Base-by-base conservation (phyloP, 1,140 invertebrate genomes). In the Zaprionus kolodkinae region DNA sequence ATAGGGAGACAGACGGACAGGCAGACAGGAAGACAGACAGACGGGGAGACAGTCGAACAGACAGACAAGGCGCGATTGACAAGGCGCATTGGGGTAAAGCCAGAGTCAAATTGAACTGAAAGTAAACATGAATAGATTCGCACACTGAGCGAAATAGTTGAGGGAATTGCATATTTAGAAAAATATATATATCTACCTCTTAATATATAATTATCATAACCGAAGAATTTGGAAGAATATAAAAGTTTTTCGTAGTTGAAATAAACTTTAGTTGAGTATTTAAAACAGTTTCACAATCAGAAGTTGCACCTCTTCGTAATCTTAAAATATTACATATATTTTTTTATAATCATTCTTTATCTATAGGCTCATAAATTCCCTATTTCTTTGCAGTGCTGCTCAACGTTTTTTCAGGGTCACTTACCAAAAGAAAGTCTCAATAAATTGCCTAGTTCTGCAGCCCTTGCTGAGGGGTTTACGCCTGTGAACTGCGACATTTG, bases 21-120 rank as follows among this genome's bases (percentile, higher is more conserved):
- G 36, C 21, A 60, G 38, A 61, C 25, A 54, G n/a, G n/a, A n/a
- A 50, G 7, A 45, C 35, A 69, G 43, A 63, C 21, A 36, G 35
- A 27, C 21, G 56, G 35, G 45, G n/a, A 64, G 21, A 65, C 25
- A 61, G 48, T 59, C 45, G 52, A 25, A 70, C 36, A 57, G 33
- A 43, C 21, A 60, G 38, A 61, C 25, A 54, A 25, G 17, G 45
- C 17, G 45, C 57, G 36, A 55, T 59, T 68, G 65, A 59, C 64
- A 57, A 17, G 52, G 36, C 64, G 25, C 13, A 62, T 50, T 56
- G 54, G 52, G 73, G 67, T 64, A 64, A 71, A 60, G 38, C 64
- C 62, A 52, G 54, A 55, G 67, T 36, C 77, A 67, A 73, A 73
- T 73, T 76, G 83, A 79, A 74, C 69, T 54, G 81, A 74, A 67